Evolutionary conservation across 2,113 vertebrate genomes (phyloP), one percentile per base, ranked within the genome.

Genomic region (Hypocryptadius cinnamomeus): DNA sequence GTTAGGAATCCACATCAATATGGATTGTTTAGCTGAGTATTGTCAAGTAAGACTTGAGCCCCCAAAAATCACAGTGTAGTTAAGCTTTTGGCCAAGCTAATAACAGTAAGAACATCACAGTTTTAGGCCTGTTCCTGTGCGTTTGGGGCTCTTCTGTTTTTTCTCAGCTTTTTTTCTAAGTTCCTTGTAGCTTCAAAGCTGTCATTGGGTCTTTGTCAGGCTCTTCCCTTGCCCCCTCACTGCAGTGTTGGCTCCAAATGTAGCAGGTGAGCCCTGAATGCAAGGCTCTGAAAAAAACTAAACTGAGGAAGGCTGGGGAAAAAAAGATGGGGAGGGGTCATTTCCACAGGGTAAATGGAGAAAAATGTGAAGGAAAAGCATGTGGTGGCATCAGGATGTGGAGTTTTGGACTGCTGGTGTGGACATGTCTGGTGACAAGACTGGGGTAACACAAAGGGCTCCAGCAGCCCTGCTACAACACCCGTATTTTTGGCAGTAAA

Each of bases 91-190:
- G n/a, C 37, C 15, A 10, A 71, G 61, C 9, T 51, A 57, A 8
- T 0, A 0, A 6, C 15, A 7, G 15, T 15, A 28, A n/a, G 25
- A 28, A 19, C 9, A 28, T 35, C 13, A 19, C 11, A 54, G 1
- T 12, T 63, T 31, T 48, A 20, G 37, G 17, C 27, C 25, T 28
- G 3, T 60, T n/a, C 15, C 16, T 7, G 0, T 39, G 17, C 63
- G 18, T 59, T 27, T 44, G 59, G 8, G 15, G 14, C 18, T 68
- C 10, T 61, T 37, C 24, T 71, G 33, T 18, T 24, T 20, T 51
- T 84, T 8, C 5, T 6, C 4, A 12, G 3, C 6, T 53, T 57
- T 28, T 16, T 73, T 78, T 77, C 11, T 7, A 37, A 40, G 31
- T 40, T 82, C 12, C 27, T 47, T 70, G n/a, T 21, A 18, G 31